phyloP scores from a whole-genome alignment of 2,888 invertebrate species.

The Drosophila formosana region DNA sequence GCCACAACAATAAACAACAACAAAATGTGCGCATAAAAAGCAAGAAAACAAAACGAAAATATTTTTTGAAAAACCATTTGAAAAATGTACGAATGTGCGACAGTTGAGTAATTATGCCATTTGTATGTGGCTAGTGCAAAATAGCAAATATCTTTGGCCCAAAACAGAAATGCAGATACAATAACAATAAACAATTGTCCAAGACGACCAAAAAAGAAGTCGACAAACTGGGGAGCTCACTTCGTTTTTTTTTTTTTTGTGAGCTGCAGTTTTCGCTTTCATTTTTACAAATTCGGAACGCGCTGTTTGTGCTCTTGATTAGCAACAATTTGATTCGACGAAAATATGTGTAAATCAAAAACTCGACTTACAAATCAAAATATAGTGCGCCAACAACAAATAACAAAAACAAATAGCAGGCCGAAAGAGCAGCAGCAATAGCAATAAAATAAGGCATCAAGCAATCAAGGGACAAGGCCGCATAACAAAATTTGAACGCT shows the following conservation, averaged over 20 bases:
- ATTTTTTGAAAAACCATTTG: constrained; percentile 5
- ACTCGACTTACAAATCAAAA: constrained; percentile 27
- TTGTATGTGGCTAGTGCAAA: constrained; percentile 54
- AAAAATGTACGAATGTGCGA: constrained; percentile 41
- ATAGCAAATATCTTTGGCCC: constrained; percentile 10
- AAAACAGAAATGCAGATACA: constrained; percentile 37
- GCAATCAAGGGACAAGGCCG: constrained; percentile 19
- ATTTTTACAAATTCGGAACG: constrained; percentile 58
- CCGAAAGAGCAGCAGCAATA: neutral
- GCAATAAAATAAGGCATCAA: neutral
- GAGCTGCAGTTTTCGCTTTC: constrained; percentile 57
- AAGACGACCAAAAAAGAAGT: constrained; percentile 6
- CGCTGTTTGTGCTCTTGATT: constrained; percentile 61
- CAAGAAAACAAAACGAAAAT: constrained; percentile 3
- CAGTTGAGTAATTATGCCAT: constrained; percentile 59
- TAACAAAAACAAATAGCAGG: neutral
- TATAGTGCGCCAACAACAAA: neutral
- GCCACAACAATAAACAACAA: constrained; percentile 9
- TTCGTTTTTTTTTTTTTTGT: neutral
- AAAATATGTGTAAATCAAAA: constrained; percentile 58
- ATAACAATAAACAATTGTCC: constrained; percentile 28
- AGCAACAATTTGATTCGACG: constrained; percentile 50
- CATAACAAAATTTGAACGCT: constrained; percentile 10
- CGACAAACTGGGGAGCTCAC: constrained; percentile 28
- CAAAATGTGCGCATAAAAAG: constrained; percentile 15